A percentile compares a stretch with the other conserved stretches of the same genome.
Evolutionary conservation across 2,888 invertebrate genomes (phyloP).

Genomic region (Sympetrum striolatum): DNA sequence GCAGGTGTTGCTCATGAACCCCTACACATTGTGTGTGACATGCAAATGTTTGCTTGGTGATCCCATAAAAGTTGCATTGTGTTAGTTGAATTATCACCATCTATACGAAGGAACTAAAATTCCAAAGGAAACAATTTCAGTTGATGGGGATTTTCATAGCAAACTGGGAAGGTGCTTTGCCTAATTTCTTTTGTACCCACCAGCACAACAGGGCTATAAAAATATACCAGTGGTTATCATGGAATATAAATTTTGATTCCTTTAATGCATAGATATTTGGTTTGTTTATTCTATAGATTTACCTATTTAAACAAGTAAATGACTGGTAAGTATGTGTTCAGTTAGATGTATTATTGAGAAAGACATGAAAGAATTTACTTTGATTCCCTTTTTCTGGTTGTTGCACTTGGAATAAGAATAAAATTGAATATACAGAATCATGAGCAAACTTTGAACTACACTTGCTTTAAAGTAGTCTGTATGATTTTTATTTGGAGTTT

Average conservation of each 20-base stretch:
- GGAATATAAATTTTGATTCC: conserved; percentile 4
- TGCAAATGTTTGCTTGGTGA: conserved; percentile 17
- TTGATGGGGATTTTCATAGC: conserved; percentile 11
- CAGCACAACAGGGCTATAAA: conserved; percentile 39
- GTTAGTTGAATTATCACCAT: neutral
- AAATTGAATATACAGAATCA: neutral
- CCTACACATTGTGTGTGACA: neutral
- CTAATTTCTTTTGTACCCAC: conserved; percentile 33
- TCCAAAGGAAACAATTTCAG: neutral
- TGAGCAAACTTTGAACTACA: neutral
- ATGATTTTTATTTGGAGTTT: neutral
- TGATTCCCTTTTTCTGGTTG: neutral
- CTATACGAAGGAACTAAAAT: neutral
- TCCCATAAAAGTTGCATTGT: neutral
- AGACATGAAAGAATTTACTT: neutral
- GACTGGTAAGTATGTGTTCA: neutral
- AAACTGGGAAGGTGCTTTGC: conserved; percentile 40
- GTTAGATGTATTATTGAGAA: neutral
- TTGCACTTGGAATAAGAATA: neutral
- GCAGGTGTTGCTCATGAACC: conserved; percentile 21
- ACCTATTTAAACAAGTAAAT: neutral
- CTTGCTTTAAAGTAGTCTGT: neutral
- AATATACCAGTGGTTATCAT: conserved; percentile 38
- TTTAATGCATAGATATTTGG: neutral
- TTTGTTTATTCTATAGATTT: neutral